phyloP scores from a whole-genome alignment of 2,113 vertebrate species.

The Heterotis niloticus region DNA sequence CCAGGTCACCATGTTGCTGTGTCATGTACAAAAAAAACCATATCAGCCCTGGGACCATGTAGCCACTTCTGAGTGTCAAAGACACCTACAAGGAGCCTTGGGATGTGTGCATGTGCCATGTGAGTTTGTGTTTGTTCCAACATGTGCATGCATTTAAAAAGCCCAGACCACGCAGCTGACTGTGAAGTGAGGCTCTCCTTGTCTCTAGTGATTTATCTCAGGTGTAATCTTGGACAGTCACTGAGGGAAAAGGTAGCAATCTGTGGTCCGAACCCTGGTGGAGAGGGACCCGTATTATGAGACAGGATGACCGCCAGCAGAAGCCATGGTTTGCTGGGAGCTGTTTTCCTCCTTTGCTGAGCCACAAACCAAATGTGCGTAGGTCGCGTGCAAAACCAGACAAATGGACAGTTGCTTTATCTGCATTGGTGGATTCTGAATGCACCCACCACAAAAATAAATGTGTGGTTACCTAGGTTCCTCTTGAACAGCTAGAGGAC shows the following conservation, averaged over 20 bases:
- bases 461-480: too few relatives aligned
- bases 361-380: background rate
- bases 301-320: too few relatives aligned
- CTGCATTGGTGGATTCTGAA: background rate
- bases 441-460: background rate
- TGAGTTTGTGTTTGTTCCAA: background rate
- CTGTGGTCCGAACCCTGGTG: background rate
- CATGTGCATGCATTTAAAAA: background rate
- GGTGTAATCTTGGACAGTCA: background rate
- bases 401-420: background rate
- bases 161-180: background rate
- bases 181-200: background rate
- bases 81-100: too few relatives aligned
- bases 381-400: background rate
- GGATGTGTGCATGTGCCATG: background rate
- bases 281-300: background rate
- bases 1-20: too few relatives aligned
- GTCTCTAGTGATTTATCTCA: background rate
- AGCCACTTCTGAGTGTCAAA: too few relatives aligned
- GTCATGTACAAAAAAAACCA: too few relatives aligned
- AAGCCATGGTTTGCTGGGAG: background rate
- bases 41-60: too few relatives aligned
- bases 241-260: background rate
- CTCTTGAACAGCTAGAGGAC: too few relatives aligned
- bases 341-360: background rate